Evolutionary conservation across 1,140 invertebrate genomes (phyloP), one percentile per base, ranked within the genome.

Genomic region (Choristoneura fumiferana): DNA sequence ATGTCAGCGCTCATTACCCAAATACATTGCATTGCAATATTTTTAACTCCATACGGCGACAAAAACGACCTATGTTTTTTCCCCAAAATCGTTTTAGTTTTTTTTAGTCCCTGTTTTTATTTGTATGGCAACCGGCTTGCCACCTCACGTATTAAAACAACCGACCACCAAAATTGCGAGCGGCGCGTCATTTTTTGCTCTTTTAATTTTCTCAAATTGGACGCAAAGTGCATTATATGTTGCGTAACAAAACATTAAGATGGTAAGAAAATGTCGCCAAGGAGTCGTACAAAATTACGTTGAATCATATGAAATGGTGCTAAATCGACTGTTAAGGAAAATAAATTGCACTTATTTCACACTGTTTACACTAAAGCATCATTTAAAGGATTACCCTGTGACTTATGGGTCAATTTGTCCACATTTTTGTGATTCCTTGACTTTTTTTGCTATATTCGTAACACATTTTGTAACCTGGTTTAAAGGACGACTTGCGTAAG

Each of bases 401-500:
- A 0, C 4, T 18, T 22, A n/a, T 22, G 8, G 1, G n/a, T 8
- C 1, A 8, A 49, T 49, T 49, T 49, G 18, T 49, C 43, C 18
- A 45, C 12, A 49, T 49, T 33, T 22, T 49, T 49, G 18, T n/a
- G 29, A 43, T 17, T 1, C 9, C 12, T 5, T 43, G 15, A 43
- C n/a, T 45, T 2, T 49, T 22, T 17, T 49, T 22, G 18, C 22
- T n/a, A 22, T 29, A 22, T 8, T 22, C 6, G 22, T 29, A 29
- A 29, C 22, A 49, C 22, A 22, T 49, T 49, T 49, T 0, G 8
- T 3, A 6, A 6, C 22, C 22, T 9, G 22, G 18, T 18, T 49
- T 18, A 49, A 29, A 49, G 43, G 43, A 14, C 43, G n/a, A 29
- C 18, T 49, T 49, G 29, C 43, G 43, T 49, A 49, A 49, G 12